Percentiles rank a stretch among this genome's conserved stretches.
Conservation (phyloP, 2,113 vertebrate genomes). For the Mus musculus region DNA sequence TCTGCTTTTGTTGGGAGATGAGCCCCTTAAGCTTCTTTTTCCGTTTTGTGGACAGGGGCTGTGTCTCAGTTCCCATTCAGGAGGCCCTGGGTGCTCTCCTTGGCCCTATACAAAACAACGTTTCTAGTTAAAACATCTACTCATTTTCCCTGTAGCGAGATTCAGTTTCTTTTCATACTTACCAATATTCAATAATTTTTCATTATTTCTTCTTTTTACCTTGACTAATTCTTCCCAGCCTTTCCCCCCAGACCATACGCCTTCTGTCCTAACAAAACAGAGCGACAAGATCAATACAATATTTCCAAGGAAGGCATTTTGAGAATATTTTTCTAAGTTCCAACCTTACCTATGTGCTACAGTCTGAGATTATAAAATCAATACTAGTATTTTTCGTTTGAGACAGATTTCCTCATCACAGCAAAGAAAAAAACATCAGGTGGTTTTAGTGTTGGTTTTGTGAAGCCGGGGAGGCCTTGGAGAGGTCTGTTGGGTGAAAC, state of each 20-base stretch:
- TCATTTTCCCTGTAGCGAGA: not conserved
- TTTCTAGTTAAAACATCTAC: slow-evolving; percentile 27
- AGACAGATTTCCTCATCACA: slow-evolving; percentile 72
- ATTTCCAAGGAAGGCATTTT: not conserved
- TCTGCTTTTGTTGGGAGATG: not conserved
- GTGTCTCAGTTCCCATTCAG: not conserved
- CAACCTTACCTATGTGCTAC: slow-evolving; percentile 5
- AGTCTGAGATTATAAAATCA: slow-evolving; percentile 72
- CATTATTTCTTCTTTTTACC: not conserved
- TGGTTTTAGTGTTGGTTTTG: slow-evolving; percentile 52
- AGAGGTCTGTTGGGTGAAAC: slow-evolving; percentile 57
- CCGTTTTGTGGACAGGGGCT: not conserved
- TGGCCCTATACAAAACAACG: not conserved
- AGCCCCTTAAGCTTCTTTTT: not conserved
- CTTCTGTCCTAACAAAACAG: not conserved
- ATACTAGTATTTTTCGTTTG: slow-evolving; percentile 73
- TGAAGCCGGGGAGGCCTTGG: slow-evolving; percentile 44
- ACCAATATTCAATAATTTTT: not conserved
- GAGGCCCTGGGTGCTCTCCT: not conserved
- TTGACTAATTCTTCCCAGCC: not conserved
- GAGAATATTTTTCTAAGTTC: slow-evolving; percentile 56
- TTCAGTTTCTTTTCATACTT: slow-evolving; percentile 41
- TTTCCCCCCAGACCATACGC: not conserved
- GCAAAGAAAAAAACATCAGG: slow-evolving; percentile 57
- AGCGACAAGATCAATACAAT: not conserved